Evolutionary conservation across 2,797 vertebrate genomes (phyloP).

Genomic region (Pseudochromis fuscus): DNA sequence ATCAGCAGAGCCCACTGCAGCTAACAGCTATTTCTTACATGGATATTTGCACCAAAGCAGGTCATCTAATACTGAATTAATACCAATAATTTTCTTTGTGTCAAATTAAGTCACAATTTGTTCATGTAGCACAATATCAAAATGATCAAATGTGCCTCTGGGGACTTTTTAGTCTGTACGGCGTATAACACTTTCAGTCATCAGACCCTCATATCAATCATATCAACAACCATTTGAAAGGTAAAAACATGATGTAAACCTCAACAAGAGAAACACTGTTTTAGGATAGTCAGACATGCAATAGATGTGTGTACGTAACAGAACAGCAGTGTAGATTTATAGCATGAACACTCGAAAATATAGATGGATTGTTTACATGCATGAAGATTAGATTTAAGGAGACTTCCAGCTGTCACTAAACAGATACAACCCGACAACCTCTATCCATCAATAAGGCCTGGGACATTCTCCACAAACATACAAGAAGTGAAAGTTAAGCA

Average conservation of each 20-base stretch:
- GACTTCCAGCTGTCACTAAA: background rate
- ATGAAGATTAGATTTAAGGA: background rate
- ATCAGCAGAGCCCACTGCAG: slow-evolving; percentile 54
- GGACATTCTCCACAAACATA: background rate
- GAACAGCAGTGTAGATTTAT: slow-evolving; percentile 9
- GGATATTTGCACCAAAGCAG: slow-evolving; percentile 64
- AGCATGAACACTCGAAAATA: slow-evolving; percentile 1
- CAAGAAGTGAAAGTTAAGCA: background rate
- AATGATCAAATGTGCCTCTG: background rate
- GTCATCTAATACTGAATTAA: slow-evolving; percentile 47
- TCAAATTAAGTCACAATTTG: slow-evolving; percentile 8
- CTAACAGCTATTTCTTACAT: slow-evolving; percentile 51
- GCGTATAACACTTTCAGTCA: background rate
- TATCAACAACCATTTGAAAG: background rate
- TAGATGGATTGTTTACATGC: background rate
- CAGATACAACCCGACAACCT: background rate
- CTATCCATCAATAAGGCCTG: background rate
- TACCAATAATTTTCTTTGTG: slow-evolving; percentile 25
- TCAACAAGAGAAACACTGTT: background rate
- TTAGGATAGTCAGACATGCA: background rate
- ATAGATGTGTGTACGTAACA: background rate
- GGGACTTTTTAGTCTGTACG: background rate
- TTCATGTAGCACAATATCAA: background rate
- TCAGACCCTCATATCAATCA: background rate
- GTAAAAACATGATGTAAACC: background rate